Evolutionary conservation across 1,140 invertebrate genomes (phyloP).

Genomic region (Macrotrachela quadricornifera): DNA sequence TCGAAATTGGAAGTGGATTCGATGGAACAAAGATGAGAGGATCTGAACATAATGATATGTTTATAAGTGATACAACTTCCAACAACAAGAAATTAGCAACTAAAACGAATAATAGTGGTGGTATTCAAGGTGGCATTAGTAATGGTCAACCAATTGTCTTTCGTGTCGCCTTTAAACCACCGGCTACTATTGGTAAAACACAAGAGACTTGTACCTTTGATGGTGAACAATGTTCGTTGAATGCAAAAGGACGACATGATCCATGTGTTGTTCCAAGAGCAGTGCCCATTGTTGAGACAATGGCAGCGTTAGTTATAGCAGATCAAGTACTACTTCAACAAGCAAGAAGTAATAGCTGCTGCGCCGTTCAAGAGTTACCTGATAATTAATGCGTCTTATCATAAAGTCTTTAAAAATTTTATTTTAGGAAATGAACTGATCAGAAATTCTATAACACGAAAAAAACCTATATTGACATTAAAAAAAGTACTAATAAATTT

Average conservation of each 20-base stretch:
- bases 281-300: not conserved
- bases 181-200: not conserved
- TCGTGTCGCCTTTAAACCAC: not conserved
- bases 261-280: not conserved
- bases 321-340: not conserved
- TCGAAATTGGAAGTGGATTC: no score
- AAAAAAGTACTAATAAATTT: no score
- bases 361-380: no score
- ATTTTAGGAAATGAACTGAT: no score
- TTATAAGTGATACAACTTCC: no score
- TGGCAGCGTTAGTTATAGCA: not conserved
- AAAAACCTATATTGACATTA: no score
- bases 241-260: not conserved
- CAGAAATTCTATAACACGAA: no score
- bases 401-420: no score
- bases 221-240: not conserved
- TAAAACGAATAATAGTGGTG: not conserved
- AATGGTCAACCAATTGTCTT: not conserved
- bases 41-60: no score
- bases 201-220: not conserved
- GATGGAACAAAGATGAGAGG: no score
- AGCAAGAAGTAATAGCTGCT: not conserved
- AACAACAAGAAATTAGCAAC: not conserved
- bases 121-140: not conserved
- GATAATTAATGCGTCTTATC: no score